Percentiles rank a stretch among this genome's conserved stretches.
phyloP scores from a whole-genome alignment of 2,888 invertebrate species.

The Drosophila barbarae region DNA sequence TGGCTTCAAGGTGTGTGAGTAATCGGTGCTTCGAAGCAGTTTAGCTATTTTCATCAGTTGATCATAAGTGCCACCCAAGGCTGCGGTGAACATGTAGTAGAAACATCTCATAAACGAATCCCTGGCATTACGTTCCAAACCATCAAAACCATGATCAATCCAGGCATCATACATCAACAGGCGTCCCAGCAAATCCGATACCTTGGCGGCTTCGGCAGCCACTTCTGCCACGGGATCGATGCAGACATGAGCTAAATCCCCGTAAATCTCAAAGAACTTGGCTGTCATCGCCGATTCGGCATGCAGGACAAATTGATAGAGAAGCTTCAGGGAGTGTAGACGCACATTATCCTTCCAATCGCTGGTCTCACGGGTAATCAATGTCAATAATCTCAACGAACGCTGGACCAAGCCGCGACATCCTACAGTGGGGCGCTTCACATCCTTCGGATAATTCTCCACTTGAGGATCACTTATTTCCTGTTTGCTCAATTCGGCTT shows the following conservation, averaged over 20 bases:
- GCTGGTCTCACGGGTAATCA: conserved; percentile 74
- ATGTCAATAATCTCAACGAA: conserved; percentile 80
- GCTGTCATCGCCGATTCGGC: conserved; percentile 78
- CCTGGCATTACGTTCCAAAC: conserved; percentile 68
- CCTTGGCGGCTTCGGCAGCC: conserved; percentile 73
- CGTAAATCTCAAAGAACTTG: conserved; percentile 78
- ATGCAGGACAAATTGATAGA: conserved; percentile 79
- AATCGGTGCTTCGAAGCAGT: conserved; percentile 66
- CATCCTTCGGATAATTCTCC: conserved; percentile 86
- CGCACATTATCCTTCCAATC: conserved; percentile 80
- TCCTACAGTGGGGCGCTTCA: conserved; percentile 90
- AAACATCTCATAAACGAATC: conserved; percentile 77
- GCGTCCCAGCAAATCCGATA: conserved; percentile 77
- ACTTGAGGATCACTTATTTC: conserved; percentile 86
- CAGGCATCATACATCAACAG: conserved; percentile 76
- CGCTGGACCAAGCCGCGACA: conserved; percentile 89
- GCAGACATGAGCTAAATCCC: conserved; percentile 75
- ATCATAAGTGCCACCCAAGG: conserved; percentile 53
- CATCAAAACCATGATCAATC: conserved; percentile 75
- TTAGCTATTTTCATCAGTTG: conserved; percentile 67
- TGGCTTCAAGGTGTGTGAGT: conserved; percentile 72
- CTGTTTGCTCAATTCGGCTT: conserved; percentile 91
- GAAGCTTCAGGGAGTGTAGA: conserved; percentile 76
- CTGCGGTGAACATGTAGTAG: conserved; percentile 71
- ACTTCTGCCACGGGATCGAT: conserved; percentile 70